Evolutionary conservation across 2,888 invertebrate species (phyloP), one percentile per base, ranked within the genome.

Genomic region (Mythimna loreyi): DNA sequence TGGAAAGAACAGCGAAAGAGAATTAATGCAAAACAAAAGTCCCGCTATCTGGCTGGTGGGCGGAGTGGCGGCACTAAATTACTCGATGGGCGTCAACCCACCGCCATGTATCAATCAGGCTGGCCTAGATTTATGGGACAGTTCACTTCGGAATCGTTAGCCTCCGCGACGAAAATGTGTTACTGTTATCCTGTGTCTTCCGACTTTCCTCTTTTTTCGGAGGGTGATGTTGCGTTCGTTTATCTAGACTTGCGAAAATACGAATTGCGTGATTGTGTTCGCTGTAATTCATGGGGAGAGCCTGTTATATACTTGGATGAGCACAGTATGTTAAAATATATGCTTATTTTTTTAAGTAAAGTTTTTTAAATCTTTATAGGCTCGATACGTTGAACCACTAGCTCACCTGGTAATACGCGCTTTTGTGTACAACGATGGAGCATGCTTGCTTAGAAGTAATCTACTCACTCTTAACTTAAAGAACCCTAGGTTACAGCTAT

Each of bases 1-100:
- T 84, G 85, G 85, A 86, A 84, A 82, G 83, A 87, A 89, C 88
- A 83, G 78, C 79, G 86, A 91, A 92, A 92, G 92, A 93, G 94
- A 94, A 95, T 95, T 95, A 95, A 96, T 96, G 95, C 95, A 94
- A 96, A 96, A 95, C 95, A 96, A 95, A 95, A 95, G 95, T 94
- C 92, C 85, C 89, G 90, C 88, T 93, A 95, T 94, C 95, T 92
- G 94, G 96, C 91, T 90, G 95, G 96, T 95, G 97, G 96, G 96
- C 94, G 95, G 93, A 93, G 90, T 95, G 96, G 91, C 96, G 96
- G 96, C 96, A 96, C 96, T 97, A 97, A 96, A 96, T 96, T 96
- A 96, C 96, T 93, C 94, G 94, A 96, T 96, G 96, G 96, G 96
- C 96, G 96, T 96, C 96, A 96, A 95, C 96, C 94, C 90, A 92